Conservation (phyloP, 2,888 invertebrate species). For the Caenorhabditis zanzibari region DNA sequence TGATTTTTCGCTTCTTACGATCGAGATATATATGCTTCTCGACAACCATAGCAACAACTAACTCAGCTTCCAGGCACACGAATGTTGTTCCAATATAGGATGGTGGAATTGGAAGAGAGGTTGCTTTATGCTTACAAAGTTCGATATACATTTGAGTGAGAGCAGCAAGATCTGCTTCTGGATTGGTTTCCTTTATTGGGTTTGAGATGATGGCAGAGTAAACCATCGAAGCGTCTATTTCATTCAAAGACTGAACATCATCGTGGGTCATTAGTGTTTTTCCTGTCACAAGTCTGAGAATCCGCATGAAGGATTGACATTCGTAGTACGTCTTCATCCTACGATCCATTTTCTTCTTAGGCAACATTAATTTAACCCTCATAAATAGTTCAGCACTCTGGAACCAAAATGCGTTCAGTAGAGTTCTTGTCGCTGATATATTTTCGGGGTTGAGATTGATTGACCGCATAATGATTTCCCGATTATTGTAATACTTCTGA, state of each 20-base stretch:
- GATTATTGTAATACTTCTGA: neutral
- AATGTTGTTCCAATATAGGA: constrained; percentile 11
- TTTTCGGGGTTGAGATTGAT: neutral
- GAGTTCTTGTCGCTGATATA: neutral
- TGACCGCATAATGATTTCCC: neutral
- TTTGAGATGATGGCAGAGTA: neutral
- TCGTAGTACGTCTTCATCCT: constrained; percentile 20
- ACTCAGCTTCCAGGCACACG: neutral
- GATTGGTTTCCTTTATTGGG: neutral
- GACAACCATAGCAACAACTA: constrained; percentile 2
- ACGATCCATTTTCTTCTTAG: neutral
- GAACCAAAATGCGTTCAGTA: neutral
- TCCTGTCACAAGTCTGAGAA: neutral
- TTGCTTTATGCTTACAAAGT: neutral
- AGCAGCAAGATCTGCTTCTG: neutral
- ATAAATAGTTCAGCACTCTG: neutral
- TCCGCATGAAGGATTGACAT: neutral
- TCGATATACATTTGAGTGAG: neutral
- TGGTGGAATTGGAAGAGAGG: neutral
- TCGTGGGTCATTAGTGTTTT: neutral
- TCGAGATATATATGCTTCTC: neutral
- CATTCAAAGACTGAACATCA: neutral
- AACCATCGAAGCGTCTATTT: neutral
- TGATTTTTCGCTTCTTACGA: neutral
- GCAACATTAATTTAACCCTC: neutral